Base-by-base conservation (phyloP, 2,888 invertebrate genomes). In the Hydraecia micacea region DNA sequence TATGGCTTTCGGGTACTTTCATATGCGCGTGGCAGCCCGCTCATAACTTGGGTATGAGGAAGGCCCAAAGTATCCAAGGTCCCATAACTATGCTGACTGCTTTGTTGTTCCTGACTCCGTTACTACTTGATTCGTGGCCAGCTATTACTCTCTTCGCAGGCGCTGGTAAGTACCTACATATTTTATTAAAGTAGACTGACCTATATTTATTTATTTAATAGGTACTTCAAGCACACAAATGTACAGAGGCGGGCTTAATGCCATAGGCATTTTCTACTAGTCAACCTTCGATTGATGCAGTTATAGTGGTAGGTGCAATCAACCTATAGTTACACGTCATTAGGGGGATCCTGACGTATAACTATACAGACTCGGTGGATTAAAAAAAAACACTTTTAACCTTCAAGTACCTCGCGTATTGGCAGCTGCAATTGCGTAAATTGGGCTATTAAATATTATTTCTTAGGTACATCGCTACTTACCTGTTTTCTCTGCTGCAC, bases 91-190 rank as follows among this genome's bases (percentile, higher is more conserved):
- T 97, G 90, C 89, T 96, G 73, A 95, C 96, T 60, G 96, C 97
- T 67, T 89, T 97, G 52, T 92, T 96, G 88, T 97, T 98, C 75
- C 96, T 97, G 5, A 97, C 97, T 7, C 97, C 97, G 32, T 93
- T 97, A 67, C 91, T 98, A 32, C 91, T 97, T 8, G 97, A 97
- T 87, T 97, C 97, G 63, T 97, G 97, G 97, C 97, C 97, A 58
- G 97, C 97, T 42, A 96, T 97, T 67, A 93, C 97, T 11, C 95
- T 97, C 69, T 97, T 97, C 95, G 95, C 97, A 80, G 94, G 96
- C 80, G 97, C 97, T 90, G 97, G 97, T 97, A 93, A 89, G 90
- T 15, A 21, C n/a, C 6, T n/a, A 32, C 32, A 32, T 32, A 36
- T 67, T 46, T 15, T 60, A 73, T 4, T 73, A 69, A 6, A 52